A percentile compares a stretch with the other conserved stretches of the same genome.
Evolutionary conservation across 2,888 invertebrate species (phyloP).

Genomic region (Lamellibrachia satsuma): DNA sequence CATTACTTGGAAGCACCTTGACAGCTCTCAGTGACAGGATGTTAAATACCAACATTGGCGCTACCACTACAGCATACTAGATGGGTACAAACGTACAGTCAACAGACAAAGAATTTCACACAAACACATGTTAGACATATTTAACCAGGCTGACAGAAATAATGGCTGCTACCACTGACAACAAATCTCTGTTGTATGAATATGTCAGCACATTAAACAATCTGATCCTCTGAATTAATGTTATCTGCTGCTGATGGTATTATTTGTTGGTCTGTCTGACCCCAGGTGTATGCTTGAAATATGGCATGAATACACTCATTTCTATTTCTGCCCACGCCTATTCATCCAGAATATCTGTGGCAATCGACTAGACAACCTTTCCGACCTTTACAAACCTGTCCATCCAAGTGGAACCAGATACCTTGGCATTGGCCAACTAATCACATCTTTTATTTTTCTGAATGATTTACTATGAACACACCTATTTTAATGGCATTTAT

Average conservation of each 20-base stretch:
- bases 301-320: neutral
- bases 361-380: neutral
- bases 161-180: no score
- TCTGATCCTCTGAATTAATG: neutral
- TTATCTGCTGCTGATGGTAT: neutral
- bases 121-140: no score
- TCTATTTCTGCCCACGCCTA: neutral
- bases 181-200: neutral
- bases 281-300: neutral
- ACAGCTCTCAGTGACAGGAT: no score
- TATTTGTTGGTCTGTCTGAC: neutral
- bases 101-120: no score
- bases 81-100: no score
- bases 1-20: no score
- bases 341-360: neutral
- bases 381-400: neutral
- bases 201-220: neutral
- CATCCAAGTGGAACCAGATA: neutral
- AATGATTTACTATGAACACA: no score
- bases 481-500: neutral
- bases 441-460: no score
- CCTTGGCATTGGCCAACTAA: no score
- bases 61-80: no score
- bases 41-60: no score
- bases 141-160: neutral